Base-by-base conservation (phyloP, 2,888 invertebrate genomes). In the Amitus sp. region DNA sequence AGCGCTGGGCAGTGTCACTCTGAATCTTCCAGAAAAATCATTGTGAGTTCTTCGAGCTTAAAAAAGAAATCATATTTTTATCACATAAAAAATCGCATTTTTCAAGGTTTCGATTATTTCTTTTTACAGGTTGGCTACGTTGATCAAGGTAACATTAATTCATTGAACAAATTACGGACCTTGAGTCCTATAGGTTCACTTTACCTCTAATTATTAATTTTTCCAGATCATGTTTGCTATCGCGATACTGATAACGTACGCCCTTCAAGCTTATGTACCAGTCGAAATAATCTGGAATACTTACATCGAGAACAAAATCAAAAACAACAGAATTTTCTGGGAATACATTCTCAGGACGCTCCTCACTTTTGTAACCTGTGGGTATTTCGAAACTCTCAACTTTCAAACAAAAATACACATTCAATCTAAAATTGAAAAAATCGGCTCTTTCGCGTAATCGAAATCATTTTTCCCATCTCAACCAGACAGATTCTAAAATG, bases 231-330 rank as follows among this genome's bases (percentile, higher is more conserved):
- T 88, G 69, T 88, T 90, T 63, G 87, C 89, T 0, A 61, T 88
- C 1, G 89, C 90, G 1, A 91, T 96, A 64, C 92, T 91, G 73
- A 87, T 95, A 52, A 90, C 94, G 0, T 94, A 93, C 76, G 93
- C 92, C 0, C 85, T 96, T 2, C 95, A 96, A 84, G 92, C 94
- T 71, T 96, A 93, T 80, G 95, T 96, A 1, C 94, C 95, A 0
- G 89, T 95, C 66, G 88, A 89, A 66, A 92, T 95, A 47, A 83
- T 94, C 17, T 93, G 91, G 91, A 87, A 78, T 47, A 76, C 78
- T 12, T 80, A 80, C 30, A 58, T 79, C 6, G 67, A 77, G 18
- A 70, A 73, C 17, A 73, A 73, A 30, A 56, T 79, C 30, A 71
- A 75, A 13, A 75, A 70, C 1, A 82, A 83, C 34, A 81, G 83